Conservation (phyloP, 2,797 vertebrate genomes). For the Sebastes alutus region DNA sequence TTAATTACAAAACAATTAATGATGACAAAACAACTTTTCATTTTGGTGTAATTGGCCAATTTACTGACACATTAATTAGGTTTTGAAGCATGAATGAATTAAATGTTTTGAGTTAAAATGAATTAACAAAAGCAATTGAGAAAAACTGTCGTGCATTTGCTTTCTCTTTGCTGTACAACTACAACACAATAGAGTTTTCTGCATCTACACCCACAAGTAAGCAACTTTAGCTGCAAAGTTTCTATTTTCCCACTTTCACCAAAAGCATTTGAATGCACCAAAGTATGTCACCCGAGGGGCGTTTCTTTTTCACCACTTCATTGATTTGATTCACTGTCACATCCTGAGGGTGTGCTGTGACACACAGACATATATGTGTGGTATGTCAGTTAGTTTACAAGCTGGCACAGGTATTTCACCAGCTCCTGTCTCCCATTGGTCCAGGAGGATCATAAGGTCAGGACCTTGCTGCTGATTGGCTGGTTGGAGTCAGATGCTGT, state of each 20-base stretch:
- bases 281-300: not conserved
- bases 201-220: not conserved
- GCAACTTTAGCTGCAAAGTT: fast-evolving
- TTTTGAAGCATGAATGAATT: too few relatives aligned
- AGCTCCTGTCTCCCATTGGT: slow-evolving; percentile 64
- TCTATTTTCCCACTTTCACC: not conserved
- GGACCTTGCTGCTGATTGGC: slow-evolving; percentile 70
- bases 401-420: slow-evolving; percentile 28
- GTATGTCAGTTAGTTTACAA: not conserved
- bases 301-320: not conserved
- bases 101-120: too few relatives aligned
- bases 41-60: too few relatives aligned
- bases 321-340: not conserved
- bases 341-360: not conserved
- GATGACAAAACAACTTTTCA: too few relatives aligned
- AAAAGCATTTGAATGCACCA: not conserved
- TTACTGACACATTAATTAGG: too few relatives aligned
- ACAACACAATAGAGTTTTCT: not conserved
- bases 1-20: too few relatives aligned
- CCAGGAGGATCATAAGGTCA: slow-evolving; percentile 68
- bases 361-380: not conserved
- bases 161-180: not conserved
- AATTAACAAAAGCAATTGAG: too few relatives aligned
- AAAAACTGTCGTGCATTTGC: not conserved
- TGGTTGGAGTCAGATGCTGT: slow-evolving; percentile 69